Evolutionary conservation across 2,888 invertebrate genomes (phyloP).

Genomic region (Synanthedon formicaeformis): DNA sequence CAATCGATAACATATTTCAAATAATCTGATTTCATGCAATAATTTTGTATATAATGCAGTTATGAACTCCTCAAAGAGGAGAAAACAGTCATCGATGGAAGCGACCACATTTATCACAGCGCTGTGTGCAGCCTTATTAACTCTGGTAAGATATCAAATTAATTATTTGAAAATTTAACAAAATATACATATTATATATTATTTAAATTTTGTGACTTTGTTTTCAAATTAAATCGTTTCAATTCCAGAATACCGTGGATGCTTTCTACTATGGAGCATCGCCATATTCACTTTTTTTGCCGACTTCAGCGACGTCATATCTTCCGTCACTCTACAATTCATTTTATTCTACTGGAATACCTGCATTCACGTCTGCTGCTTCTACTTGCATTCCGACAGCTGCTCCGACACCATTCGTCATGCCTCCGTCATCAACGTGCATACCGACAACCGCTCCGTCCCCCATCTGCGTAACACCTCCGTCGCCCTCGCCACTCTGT

Average conservation of each 20-base stretch:
- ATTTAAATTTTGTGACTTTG: too few species aligned
- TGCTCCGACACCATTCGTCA: neutral
- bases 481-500: constrained; percentile 30
- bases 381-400: neutral
- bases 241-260: constrained; percentile 25
- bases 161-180: too few species aligned
- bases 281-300: constrained; percentile 5
- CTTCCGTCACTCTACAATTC: neutral
- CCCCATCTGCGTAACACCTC: constrained; percentile 36
- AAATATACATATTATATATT: too few species aligned
- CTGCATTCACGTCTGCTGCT: neutral
- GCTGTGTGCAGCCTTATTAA: constrained; percentile 12
- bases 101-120: constrained; percentile 23
- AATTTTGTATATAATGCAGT: constrained; percentile 34
- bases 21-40: constrained; percentile 19
- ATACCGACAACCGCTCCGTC: constrained; percentile 15
- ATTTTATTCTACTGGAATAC: neutral
- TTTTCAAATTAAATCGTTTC: constrained; percentile 8
- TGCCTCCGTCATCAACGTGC: neutral
- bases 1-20: neutral
- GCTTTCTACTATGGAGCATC: constrained; percentile 16
- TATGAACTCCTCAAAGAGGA: neutral
- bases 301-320: neutral
- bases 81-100: constrained; percentile 24
- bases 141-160: constrained; percentile 17